Conservation (phyloP, 2,797 vertebrate species). For the Oophaga sylvatica region DNA sequence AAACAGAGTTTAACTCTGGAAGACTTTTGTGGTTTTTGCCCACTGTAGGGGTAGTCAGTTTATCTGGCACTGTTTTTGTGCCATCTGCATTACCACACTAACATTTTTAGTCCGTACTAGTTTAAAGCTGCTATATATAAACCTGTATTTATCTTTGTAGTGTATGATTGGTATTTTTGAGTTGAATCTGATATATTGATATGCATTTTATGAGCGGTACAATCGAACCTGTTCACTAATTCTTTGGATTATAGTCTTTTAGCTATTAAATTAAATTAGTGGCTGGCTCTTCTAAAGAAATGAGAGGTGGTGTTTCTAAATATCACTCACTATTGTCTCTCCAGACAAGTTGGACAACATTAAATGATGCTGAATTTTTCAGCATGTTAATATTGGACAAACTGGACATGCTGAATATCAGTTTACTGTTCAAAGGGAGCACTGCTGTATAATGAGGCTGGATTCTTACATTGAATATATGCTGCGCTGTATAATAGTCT, state of each 20-base stretch:
- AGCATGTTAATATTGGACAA: constrained; percentile 13
- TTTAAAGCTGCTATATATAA: constrained; percentile 60
- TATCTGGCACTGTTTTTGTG: constrained; percentile 19
- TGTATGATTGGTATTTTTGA: constrained; percentile 44
- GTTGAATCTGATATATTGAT: constrained; percentile 41
- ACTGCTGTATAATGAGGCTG: constrained; percentile 40
- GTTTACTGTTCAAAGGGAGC: background rate
- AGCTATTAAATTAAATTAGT: constrained; percentile 24
- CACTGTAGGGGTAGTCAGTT: constrained; percentile 11
- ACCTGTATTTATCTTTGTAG: constrained; percentile 56
- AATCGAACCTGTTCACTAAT: constrained; percentile 14
- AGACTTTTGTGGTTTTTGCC: constrained; percentile 26
- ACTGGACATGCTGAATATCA: constrained; percentile 32
- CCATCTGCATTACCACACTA: constrained; percentile 42
- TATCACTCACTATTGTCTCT: background rate
- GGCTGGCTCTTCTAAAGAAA: background rate
- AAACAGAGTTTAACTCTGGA: constrained; percentile 16
- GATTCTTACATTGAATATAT: constrained; percentile 34
- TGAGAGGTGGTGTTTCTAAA: background rate
- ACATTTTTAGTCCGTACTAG: constrained; percentile 58
- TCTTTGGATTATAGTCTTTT: constrained; percentile 6
- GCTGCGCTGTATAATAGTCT: constrained; percentile 36
- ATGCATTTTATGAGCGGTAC: constrained; percentile 52
- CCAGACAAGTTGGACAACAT: background rate
- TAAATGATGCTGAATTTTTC: constrained; percentile 7